phyloP scores from a whole-genome alignment of 2,113 vertebrate genomes.

The Cranoglanis bouderius region DNA sequence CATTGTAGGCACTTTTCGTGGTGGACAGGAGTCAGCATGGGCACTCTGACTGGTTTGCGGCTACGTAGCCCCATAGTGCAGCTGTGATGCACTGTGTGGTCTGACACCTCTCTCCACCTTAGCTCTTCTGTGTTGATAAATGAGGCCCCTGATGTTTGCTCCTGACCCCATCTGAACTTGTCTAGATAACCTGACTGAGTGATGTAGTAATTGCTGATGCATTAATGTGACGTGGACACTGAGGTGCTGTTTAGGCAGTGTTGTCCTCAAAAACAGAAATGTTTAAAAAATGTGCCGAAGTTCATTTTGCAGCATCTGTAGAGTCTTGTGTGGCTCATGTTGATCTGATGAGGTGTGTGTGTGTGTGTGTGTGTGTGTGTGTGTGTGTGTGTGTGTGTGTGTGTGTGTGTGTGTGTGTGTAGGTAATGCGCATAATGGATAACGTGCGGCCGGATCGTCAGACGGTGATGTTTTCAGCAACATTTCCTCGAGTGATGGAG shows the following conservation, averaged over 20 bases:
- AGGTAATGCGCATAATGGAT: conserved; percentile 99
- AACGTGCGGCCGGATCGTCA: conserved; percentile 95
- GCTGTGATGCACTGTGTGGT: too few species aligned
- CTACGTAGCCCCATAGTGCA: too few species aligned
- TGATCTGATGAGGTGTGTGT: too few species aligned
- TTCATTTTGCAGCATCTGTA: too few species aligned
- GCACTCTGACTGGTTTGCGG: too few species aligned
- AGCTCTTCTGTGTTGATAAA: too few species aligned
- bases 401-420: not conserved
- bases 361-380: not conserved
- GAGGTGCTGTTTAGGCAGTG: not conserved
- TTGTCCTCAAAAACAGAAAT: too few species aligned
- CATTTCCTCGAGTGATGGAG: conserved; percentile 98
- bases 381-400: conserved; percentile 1
- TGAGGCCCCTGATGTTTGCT: not conserved
- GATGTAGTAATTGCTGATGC: not conserved
- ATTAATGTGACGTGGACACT: not conserved
- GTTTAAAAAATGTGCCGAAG: too few species aligned
- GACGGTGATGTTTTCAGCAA: conserved; percentile 99
- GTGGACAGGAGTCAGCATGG: too few species aligned
- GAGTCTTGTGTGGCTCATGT: too few species aligned
- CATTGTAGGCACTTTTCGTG: too few species aligned
- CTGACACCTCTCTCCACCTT: too few species aligned
- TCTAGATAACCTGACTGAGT: not conserved
- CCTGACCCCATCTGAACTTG: not conserved